These are phyloP conservation scores for Centropristis striata DNA, from an alignment of 2,113 vertebrate species.

Conservation along the genomic window DNA sequence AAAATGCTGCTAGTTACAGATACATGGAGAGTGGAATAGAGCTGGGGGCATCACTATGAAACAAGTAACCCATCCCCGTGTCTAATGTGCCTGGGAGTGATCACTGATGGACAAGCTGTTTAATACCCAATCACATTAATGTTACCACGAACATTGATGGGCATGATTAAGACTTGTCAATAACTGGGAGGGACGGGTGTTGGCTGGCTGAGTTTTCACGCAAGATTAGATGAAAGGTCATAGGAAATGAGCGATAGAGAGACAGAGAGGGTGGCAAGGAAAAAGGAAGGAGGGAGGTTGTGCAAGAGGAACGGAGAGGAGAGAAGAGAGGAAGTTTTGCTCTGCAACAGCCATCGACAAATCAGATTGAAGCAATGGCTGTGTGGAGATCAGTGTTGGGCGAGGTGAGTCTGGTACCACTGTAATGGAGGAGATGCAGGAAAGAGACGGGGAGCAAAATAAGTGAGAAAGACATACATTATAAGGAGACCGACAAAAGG, in stretches of 20 bases:
- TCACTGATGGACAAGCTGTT: constrained; percentile 57
- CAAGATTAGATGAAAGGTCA: constrained; percentile 82
- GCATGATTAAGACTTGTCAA: constrained; percentile 70
- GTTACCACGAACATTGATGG: constrained; percentile 63
- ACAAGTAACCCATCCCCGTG: constrained; percentile 2
- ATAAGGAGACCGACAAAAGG: neutral
- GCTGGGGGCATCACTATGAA: neutral
- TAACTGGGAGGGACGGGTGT: constrained; percentile 58
- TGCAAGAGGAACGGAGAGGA: constrained; percentile 15
- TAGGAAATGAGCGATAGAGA: constrained; percentile 23
- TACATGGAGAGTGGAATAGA: neutral
- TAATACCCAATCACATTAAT: constrained; percentile 54
- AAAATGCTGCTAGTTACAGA: neutral
- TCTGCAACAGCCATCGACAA: constrained; percentile 68
- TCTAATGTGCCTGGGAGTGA: constrained; percentile 48
- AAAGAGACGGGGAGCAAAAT: constrained; percentile 1
- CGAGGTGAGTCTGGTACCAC: constrained; percentile 36
- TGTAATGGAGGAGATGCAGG: constrained; percentile 4
- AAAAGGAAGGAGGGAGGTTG: neutral
- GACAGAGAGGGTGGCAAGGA: neutral
- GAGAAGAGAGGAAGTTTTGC: constrained; percentile 26
- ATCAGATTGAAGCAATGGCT: constrained; percentile 56
- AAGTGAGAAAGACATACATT: neutral
- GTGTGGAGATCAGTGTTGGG: constrained; percentile 32
- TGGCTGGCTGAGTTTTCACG: constrained; percentile 52